These are phyloP conservation scores for Gallinago nigripennis DNA, from an alignment of 2,797 vertebrate genomes.

Conservation along the genomic window DNA sequence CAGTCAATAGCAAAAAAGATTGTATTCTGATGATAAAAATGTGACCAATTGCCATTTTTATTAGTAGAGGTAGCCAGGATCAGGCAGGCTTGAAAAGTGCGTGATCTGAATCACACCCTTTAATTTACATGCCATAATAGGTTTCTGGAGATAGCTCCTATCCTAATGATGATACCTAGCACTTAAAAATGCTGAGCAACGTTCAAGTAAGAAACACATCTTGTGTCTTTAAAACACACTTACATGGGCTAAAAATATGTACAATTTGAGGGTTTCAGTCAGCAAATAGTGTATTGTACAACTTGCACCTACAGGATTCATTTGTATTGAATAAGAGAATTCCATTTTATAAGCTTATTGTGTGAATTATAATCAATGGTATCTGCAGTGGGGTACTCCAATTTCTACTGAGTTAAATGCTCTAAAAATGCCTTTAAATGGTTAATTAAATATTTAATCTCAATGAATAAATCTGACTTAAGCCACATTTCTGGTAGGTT, in stretches of 20 bases:
- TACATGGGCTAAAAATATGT: background rate
- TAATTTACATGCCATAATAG: background rate
- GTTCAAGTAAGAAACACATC: background rate
- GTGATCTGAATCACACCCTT: background rate
- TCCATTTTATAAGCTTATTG: background rate
- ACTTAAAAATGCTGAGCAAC: background rate
- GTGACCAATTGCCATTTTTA: background rate
- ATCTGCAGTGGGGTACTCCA: background rate
- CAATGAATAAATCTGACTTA: background rate
- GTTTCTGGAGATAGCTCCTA: background rate
- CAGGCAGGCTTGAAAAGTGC: background rate
- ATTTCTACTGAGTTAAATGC: background rate
- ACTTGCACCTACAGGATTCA: background rate
- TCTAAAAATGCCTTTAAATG: background rate
- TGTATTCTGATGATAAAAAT: background rate
- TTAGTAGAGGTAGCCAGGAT: background rate
- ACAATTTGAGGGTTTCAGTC: background rate
- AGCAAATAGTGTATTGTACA: background rate
- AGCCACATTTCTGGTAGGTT: background rate
- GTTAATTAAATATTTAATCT: conserved; percentile 6
- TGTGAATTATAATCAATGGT: background rate
- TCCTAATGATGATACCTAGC: background rate
- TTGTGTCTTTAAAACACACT: background rate
- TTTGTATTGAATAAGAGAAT: background rate
- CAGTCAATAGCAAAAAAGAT: background rate